phyloP scores from a whole-genome alignment of 2,888 invertebrate species.

The Parelbella ahira region DNA sequence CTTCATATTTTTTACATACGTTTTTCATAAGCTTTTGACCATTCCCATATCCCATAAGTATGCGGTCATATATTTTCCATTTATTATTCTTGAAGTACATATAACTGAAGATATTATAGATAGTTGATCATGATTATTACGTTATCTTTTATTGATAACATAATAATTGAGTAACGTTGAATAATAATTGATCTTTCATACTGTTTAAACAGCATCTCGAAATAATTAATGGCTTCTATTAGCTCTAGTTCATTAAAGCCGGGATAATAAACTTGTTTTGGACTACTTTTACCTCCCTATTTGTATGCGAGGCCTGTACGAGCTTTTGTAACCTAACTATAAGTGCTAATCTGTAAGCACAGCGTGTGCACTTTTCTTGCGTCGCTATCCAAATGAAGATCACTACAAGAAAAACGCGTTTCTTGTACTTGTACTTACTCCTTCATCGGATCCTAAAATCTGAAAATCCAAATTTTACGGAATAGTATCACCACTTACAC shows the following conservation, averaged over 20 bases:
- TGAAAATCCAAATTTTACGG: too few species aligned
- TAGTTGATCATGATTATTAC: slow-evolving; percentile 2
- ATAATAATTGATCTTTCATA: slow-evolving; percentile 11
- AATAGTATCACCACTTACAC: too few species aligned
- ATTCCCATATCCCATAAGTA: too few species aligned
- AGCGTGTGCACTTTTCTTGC: slow-evolving; percentile 23
- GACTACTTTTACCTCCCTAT: slow-evolving; percentile 24
- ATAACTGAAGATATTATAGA: too few species aligned
- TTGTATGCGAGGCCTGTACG: slow-evolving; percentile 20
- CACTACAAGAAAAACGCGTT: slow-evolving; percentile 8
- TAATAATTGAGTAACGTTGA: background rate
- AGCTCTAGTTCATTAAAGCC: slow-evolving; percentile 20
- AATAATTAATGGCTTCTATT: slow-evolving; percentile 25
- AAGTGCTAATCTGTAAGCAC: slow-evolving; percentile 24
- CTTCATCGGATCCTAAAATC: too few species aligned
- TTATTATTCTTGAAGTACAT: too few species aligned
- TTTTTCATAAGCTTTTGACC: too few species aligned
- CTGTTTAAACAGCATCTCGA: slow-evolving; percentile 10
- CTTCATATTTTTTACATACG: too few species aligned
- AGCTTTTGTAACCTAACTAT: slow-evolving; percentile 20
- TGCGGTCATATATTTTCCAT: too few species aligned
- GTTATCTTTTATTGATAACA: slow-evolving; percentile 1
- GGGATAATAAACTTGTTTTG: slow-evolving; percentile 24
- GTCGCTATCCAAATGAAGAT: slow-evolving; percentile 22
- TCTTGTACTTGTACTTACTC: background rate